Conservation (phyloP, 1,140 invertebrate genomes). For the Drosophila saltans region DNA sequence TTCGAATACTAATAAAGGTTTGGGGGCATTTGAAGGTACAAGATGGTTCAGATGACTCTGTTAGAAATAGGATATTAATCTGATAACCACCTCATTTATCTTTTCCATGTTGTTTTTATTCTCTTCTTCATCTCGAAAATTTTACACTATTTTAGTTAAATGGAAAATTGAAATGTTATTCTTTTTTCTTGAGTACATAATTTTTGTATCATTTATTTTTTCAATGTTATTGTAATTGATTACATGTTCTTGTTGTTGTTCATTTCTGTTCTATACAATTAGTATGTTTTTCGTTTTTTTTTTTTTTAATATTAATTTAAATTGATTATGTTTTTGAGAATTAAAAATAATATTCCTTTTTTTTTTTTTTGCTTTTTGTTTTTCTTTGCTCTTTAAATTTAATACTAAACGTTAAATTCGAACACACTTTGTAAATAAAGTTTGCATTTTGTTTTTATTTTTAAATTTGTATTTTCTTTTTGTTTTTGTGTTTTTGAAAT, state of each 20-base stretch:
- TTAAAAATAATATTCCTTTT: constrained; percentile 56
- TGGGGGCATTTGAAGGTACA: no score
- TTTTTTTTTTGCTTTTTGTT: constrained; percentile 30
- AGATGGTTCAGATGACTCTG: no score
- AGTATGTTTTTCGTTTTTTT: constrained; percentile 62
- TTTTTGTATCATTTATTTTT: constrained; percentile 65
- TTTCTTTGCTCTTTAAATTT: constrained; percentile 47
- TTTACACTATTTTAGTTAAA: no score
- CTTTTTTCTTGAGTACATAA: constrained; percentile 56
- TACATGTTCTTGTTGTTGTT: constrained; percentile 54
- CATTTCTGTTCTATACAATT: constrained; percentile 63
- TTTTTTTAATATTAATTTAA: constrained; percentile 57
- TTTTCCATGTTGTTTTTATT: no score
- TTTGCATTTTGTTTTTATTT: constrained; percentile 25
- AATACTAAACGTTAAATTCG: constrained; percentile 81
- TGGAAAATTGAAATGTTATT: background rate
- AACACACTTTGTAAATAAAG: constrained; percentile 75
- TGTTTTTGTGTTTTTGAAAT: constrained; percentile 30
- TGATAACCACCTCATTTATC: no score
- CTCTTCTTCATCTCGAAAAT: background rate
- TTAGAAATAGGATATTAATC: no score
- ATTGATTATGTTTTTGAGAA: constrained; percentile 68
- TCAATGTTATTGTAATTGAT: constrained; percentile 72
- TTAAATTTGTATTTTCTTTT: constrained; percentile 34
- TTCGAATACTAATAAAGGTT: no score